Base-by-base conservation (phyloP, 2,113 vertebrate species). In the Leucosticte australis region DNA sequence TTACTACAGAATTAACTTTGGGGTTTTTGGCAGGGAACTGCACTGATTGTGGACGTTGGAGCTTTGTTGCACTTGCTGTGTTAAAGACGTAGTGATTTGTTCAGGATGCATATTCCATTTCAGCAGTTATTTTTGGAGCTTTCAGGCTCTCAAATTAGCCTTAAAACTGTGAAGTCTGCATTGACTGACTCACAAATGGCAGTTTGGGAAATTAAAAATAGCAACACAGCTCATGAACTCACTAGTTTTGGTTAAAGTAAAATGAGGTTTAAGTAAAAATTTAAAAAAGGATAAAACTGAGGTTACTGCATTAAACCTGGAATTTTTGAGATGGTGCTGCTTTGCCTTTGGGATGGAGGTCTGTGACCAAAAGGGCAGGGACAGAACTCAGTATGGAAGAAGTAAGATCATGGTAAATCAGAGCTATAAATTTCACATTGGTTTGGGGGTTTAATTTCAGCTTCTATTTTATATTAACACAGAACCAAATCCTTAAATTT, bases 111-210 rank as follows among this genome's bases (percentile, higher is more conserved):
- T 93, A 47, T 76, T 94, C 69, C 68, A 69, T 71, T 65, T 82
- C 68, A 74, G 49, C 39, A 15, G 86, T 57, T 90, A 47, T 94
- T 96, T 94, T 94, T 94, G 91, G 95, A 79, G 70, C 57, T 89
- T 90, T 92, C 31, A 8, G 70, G 94, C 47, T 93, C 91, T 56
- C 49, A 92, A 95, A 84, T 95, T 89, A 95, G 67, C 73, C 76
- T 87, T 71, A 46, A 83, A 91, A 85, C 33, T 70, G 52, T 24
- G 56, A 96, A 63, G 56, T 87, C 80, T 95, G 44, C 60, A 39
- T 78, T 80, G 81, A 63, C 84, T 96, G 85, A 91, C 67, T 94
- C 71, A 60, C 60, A 81, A 92, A 70, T 35, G 70, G 56, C 78
- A 24, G n/a, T 56, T 85, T 60, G 55, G 53, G 70, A 89, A 56